Evolutionary conservation across 2,113 vertebrate species (phyloP).

Genomic region (Apaloderma vittatum): DNA sequence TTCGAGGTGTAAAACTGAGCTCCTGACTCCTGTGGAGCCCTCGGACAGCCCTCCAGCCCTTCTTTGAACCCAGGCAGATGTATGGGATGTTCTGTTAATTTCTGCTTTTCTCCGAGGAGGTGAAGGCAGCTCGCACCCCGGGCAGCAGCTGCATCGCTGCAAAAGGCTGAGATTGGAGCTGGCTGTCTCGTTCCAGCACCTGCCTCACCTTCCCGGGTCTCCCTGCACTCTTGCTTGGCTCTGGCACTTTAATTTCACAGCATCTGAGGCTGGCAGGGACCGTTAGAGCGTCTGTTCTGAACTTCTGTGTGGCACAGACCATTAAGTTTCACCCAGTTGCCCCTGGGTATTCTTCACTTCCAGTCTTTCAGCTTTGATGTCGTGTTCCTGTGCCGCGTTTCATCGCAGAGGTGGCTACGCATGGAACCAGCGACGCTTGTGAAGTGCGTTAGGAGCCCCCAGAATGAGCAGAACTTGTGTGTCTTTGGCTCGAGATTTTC

Average conservation of each 20-base stretch:
- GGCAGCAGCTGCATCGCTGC: neutral
- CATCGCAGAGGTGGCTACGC: neutral
- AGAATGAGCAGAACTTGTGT: neutral
- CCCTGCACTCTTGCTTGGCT: neutral
- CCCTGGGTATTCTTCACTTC: neutral
- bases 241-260: neutral
- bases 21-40: neutral
- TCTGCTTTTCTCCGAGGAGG: rapidly evolving
- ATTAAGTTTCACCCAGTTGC: neutral
- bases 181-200: neutral
- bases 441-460: neutral
- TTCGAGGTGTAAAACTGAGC: neutral
- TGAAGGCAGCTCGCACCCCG: neutral
- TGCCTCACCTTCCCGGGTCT: neutral
- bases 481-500: neutral
- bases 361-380: neutral
- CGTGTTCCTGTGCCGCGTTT: neutral
- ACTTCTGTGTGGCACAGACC: neutral
- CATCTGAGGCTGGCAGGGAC: neutral
- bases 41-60: neutral
- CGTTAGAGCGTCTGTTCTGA: neutral
- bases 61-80: rapidly evolving
- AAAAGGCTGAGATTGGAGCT: neutral
- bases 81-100: neutral
- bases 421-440: neutral